phyloP scores from a whole-genome alignment of 2,888 invertebrate species.

The Perizoma affinitatum region DNA sequence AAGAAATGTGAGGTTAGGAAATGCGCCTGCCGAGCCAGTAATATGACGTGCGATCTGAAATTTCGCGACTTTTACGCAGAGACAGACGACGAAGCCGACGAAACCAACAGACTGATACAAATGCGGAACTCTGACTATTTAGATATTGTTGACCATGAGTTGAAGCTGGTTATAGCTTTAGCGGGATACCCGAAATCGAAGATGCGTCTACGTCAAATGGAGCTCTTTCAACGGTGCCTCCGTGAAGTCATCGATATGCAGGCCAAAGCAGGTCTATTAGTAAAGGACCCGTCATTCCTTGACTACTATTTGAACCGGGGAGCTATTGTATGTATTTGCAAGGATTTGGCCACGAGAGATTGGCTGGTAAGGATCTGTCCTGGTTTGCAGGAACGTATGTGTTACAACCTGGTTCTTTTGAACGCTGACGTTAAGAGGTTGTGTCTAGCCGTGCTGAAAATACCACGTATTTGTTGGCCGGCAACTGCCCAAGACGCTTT shows the following conservation, averaged over 20 bases:
- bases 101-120: constrained; percentile 67
- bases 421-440: constrained; percentile 67
- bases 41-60: constrained; percentile 58
- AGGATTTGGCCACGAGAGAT: constrained; percentile 66
- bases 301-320: constrained; percentile 75
- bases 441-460: constrained; percentile 68
- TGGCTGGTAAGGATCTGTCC: constrained; percentile 71
- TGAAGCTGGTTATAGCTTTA: constrained; percentile 68
- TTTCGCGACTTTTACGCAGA: constrained; percentile 65
- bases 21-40: constrained; percentile 46
- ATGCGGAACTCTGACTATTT: constrained; percentile 66
- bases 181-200: constrained; percentile 72
- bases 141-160: constrained; percentile 65
- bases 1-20: constrained; percentile 49
- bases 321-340: constrained; percentile 73
- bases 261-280: constrained; percentile 63
- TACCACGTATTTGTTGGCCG: constrained; percentile 65
- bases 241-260: constrained; percentile 72
- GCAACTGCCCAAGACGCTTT: constrained; percentile 68
- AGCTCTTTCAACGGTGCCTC: constrained; percentile 62
- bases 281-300: constrained; percentile 61
- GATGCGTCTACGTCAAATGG: constrained; percentile 68
- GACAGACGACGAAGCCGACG: constrained; percentile 62
- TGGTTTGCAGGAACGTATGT: constrained; percentile 73
- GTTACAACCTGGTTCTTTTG: constrained; percentile 60